phyloP scores from a whole-genome alignment of 2,113 vertebrate genomes.

The Neotoma lepida region DNA sequence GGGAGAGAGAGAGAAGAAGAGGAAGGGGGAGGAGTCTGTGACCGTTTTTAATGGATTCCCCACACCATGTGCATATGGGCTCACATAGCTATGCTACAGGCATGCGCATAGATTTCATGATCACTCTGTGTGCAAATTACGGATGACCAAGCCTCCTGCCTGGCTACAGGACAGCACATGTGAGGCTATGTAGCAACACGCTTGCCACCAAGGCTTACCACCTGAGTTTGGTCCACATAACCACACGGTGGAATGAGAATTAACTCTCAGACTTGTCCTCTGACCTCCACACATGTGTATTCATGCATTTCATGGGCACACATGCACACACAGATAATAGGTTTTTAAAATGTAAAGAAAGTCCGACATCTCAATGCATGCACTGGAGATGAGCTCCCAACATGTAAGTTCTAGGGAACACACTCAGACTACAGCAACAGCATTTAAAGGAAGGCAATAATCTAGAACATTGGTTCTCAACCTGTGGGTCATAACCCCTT shows the following conservation, averaged over 20 bases:
- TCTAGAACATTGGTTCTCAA: not conserved
- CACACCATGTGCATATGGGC: too few species aligned
- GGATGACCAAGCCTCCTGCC: too few species aligned
- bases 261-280: not conserved
- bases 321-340: not conserved
- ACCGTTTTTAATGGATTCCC: too few species aligned
- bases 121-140: too few species aligned
- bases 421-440: not conserved
- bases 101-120: too few species aligned
- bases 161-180: too few species aligned
- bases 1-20: too few species aligned
- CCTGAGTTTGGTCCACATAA: not conserved
- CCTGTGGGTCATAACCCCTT: not conserved
- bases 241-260: not conserved
- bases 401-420: not conserved
- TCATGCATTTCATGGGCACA: not conserved
- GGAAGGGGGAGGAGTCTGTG: too few species aligned
- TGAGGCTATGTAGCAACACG: too few species aligned
- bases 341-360: not conserved
- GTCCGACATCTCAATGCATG: not conserved
- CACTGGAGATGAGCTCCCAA: not conserved
- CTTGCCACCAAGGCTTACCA: not conserved
- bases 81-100: too few species aligned
- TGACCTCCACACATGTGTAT: not conserved
- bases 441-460: not conserved